A percentile compares a stretch with the other conserved stretches of the same genome.
Conservation (phyloP, 2,113 vertebrate species). For the Trochalopteron elliotii region DNA sequence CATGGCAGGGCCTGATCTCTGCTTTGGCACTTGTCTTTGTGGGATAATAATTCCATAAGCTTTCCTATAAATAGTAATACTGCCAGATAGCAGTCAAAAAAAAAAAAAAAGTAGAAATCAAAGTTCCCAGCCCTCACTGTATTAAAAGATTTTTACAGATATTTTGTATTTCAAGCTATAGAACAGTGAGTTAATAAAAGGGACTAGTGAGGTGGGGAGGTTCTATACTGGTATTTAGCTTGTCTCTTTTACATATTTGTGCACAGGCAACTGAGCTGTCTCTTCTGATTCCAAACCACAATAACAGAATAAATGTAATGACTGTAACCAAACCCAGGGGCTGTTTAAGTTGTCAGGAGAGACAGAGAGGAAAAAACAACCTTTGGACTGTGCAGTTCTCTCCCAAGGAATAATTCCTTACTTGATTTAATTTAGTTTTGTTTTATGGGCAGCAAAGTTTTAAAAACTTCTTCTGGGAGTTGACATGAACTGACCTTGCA, state of each 20-base stretch:
- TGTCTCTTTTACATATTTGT: not conserved
- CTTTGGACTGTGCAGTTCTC: not conserved
- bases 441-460: not conserved
- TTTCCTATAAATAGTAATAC: not conserved
- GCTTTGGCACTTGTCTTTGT: not conserved
- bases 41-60: not conserved
- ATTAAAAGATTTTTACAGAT: not conserved
- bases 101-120: not conserved
- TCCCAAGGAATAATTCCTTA: not conserved
- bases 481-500: not conserved
- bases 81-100: not conserved
- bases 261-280: not conserved
- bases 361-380: not conserved
- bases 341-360: not conserved
- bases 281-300: conserved; percentile 8
- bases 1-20: not conserved
- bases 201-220: not conserved
- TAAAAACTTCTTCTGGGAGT: not conserved
- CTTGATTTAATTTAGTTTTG: not conserved
- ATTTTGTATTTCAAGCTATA: not conserved
- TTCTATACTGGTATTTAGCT: not conserved
- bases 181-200: not conserved
- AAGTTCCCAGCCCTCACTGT: not conserved
- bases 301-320: not conserved
- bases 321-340: not conserved